A percentile compares a stretch with the other conserved stretches of the same genome.
Conservation (phyloP, 2,113 vertebrate species). For the Eublepharis macularius region DNA sequence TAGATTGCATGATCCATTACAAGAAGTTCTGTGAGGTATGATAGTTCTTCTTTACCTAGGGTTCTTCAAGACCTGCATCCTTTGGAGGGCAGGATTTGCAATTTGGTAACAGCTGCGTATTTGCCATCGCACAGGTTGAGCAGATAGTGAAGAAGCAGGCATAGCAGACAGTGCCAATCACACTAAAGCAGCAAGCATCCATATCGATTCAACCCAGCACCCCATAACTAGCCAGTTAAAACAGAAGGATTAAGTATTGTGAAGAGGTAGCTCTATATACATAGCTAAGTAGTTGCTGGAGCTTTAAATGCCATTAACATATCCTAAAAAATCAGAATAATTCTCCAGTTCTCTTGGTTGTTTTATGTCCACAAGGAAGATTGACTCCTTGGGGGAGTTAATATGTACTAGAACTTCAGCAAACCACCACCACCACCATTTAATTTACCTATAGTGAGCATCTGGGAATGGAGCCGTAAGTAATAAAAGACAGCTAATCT, state of each 20-base stretch:
- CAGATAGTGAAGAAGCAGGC: not conserved
- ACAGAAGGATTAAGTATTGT: not conserved
- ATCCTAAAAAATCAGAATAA: not conserved
- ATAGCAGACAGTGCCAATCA: not conserved
- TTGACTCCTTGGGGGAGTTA: not conserved
- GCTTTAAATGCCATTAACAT: not conserved
- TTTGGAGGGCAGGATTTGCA: not conserved
- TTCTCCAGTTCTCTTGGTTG: not conserved
- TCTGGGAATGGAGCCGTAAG: not conserved
- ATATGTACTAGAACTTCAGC: not conserved
- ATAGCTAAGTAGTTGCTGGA: not conserved
- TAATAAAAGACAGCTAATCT: not conserved
- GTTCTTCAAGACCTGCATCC: not conserved
- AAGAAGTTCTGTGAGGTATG: not conserved
- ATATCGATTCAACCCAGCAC: not conserved
- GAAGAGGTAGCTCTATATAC: too few species aligned
- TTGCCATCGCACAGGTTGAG: not conserved
- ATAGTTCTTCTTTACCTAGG: not conserved
- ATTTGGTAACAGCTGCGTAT: not conserved
- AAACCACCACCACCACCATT: not conserved
- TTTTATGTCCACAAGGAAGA: not conserved
- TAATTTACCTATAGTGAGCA: not conserved
- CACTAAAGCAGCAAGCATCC: not conserved
- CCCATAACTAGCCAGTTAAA: not conserved
- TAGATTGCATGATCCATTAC: not conserved